Base-by-base conservation (phyloP, 2,888 invertebrate genomes). In the Adineta ricciae region DNA sequence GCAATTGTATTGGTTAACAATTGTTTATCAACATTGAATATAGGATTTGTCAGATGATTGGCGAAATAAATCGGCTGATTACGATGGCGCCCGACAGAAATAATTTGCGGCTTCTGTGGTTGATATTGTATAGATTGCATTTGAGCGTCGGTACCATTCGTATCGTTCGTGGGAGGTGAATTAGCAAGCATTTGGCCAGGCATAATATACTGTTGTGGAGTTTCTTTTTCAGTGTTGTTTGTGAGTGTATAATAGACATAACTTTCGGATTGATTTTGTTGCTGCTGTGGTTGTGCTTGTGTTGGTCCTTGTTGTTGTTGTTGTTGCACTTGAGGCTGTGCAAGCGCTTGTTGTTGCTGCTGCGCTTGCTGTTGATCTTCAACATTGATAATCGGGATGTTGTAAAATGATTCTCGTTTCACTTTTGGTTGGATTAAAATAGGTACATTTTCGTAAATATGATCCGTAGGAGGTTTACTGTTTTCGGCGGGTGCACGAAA, bases 1-100 rank as follows among this genome's bases (percentile, higher is more conserved):
- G 83, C 83, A 49, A 83, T 32, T 36, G 83, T 83, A 83, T 83
- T 83, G 49, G 32, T 52, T 50, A 83, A 50, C 24, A 83, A n/a
- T 50, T 49, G 36, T 50, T 83, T 83, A 32, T 83, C 52, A 50
- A 50, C 36, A 32, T 32, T 83, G 24, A 83, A 83, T n/a, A 50
- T 19, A 11, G 83, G 83, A 52, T 83, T 83, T 50, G 83, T 83
- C 52, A 83, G n/a, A 50, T 41, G 49, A 83, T 83, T 50, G 21
- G 83, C 83, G 50, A 83, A 83, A 83, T 41, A 78, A 4, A 78
- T 41, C 19, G 78, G 78, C n/a, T 78, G 78, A 78, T 41, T 41
- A n/a, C 78, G 78, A 78, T 78, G 78, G n/a, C 64, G 78, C 38
- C 38, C 78, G 1, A 32, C 38, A 24, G 41, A 41, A n/a, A 41